Evolutionary conservation across 2,888 invertebrate genomes (phyloP), one percentile per base, ranked within the genome.

Genomic region (Archaeoteleia sp.): DNA sequence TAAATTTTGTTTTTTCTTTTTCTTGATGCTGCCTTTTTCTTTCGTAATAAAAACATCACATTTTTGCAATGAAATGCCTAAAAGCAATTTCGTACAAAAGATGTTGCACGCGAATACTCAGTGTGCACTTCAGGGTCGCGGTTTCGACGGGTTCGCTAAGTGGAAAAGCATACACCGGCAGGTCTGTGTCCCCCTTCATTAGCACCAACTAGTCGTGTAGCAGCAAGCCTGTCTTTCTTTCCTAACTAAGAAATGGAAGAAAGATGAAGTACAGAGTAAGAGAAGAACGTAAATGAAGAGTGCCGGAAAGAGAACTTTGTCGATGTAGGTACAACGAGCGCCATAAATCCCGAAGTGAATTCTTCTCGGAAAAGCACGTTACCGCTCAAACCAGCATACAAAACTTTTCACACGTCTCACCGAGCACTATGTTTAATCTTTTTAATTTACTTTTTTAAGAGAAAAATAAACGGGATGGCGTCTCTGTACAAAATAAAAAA

Each of bases 151-250:
- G 73, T 51, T 71, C 73, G 82, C 79, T 83, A 83, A 83, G 81
- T 82, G 81, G 78, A 75, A 79, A 76, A 79, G 83, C 75, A 83
- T 78, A 83, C 82, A 83, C 69, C 69, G 76, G 74, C 73, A 75
- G 74, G 77, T 78, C 81, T 80, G 80, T 83, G 80, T 82, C 82
- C 79, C 27, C 79, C 79, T 82, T 82, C 83, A 84, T 84, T 84
- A 84, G 82, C 83, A 83, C 83, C 78, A 77, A 74, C 80, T 74
- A 77, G 75, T 73, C 76, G 51, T 70, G 61, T 53, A 27, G 20
- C 55, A 34, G 66, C 72, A 68, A 71, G 68, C 55, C 66, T 61
- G 70, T 72, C 74, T 78, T 78, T 43, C 30, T 10, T 74, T 71
- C 76, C 62, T 67, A 39, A 67, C 68, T 71, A 66, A 74, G 66